Evolutionary conservation across 2,113 vertebrate species (phyloP), one percentile per base, ranked within the genome.

Genomic region (Melanerpes formicivorus): DNA sequence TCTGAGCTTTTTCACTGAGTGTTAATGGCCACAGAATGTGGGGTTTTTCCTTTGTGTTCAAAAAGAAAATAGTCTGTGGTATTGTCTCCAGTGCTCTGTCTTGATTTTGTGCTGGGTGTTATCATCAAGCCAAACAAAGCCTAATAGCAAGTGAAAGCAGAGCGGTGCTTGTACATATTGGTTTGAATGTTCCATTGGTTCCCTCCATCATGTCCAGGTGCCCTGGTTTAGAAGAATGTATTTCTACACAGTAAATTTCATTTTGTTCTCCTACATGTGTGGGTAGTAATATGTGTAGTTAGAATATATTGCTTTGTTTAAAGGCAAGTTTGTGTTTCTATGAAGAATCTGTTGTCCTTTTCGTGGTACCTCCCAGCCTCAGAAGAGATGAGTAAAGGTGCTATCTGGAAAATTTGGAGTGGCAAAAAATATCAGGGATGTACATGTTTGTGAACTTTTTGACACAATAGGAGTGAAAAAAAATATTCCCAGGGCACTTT

Each of bases 71-170:
- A 87, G 22, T 90, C 70, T 91, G 54, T 4, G 7, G 42, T 80
- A 46, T 75, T 88, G 32, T 90, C 76, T 75, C 6, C 3, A 92
- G n/a, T 26, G 26, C 80, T 80, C 42, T 66, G 34, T 84, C 84
- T 66, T 71, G 62, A 80, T 92, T 87, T 80, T 94, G 58, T 87
- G 21, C 73, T 71, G 44, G 34, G 72, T 75, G n/a, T 85, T 82
- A 54, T 59, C 81, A 92, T 65, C n/a, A 82, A 94, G 44, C 55
- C 59, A 73, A 75, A 66, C 22, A 88, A 84, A 90, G 19, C 44
- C 25, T 78, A 65, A 25, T 32, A 78, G 48, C 32, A 87, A 46
- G 72, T 5, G 4, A 87, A 90, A 55, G 4, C 32, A 87, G 87
- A 55, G 4, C 32, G 62, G 7, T 66, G 18, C 21, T 78, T 30